These are phyloP conservation scores for Triops cancriformis DNA, from an alignment of 1,140 invertebrate genomes.

Conservation along the genomic window DNA sequence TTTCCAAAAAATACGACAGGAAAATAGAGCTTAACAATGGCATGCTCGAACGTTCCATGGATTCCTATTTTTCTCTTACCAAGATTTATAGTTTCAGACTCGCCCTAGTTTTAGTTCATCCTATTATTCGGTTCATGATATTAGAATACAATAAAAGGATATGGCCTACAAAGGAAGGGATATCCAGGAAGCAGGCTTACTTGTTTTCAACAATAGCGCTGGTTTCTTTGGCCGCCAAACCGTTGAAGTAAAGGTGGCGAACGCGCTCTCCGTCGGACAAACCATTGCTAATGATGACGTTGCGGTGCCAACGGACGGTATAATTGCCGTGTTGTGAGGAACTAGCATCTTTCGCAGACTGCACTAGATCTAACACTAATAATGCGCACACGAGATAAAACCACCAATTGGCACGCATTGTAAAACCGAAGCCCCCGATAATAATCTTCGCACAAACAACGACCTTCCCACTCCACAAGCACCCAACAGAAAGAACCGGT, in stretches of 20 bases:
- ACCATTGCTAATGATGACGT: constrained; percentile 33
- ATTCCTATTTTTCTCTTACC: no score
- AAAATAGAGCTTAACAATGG: no score
- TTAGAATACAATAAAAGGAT: not conserved
- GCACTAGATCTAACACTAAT: not conserved
- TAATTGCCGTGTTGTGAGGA: not conserved
- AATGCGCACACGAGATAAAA: not conserved
- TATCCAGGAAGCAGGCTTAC: constrained; percentile 25
- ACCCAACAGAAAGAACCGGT: not conserved
- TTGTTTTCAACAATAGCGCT: constrained; percentile 40
- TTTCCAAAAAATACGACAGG: not conserved
- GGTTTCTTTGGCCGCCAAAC: constrained; percentile 54
- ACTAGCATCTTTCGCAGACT: not conserved
- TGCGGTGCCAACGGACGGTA: not conserved
- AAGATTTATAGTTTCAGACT: no score
- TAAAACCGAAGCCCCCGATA: not conserved
- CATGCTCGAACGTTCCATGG: no score
- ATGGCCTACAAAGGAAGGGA: not conserved
- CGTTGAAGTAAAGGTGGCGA: constrained; percentile 49
- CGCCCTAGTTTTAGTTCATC: no score
- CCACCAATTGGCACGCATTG: not conserved
- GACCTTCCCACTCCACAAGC: not conserved
- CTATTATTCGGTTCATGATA: no score
- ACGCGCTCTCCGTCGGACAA: constrained; percentile 54
- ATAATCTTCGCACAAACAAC: not conserved